phyloP scores from a whole-genome alignment of 2,113 vertebrate species.

The Chinchilla lanigera region DNA sequence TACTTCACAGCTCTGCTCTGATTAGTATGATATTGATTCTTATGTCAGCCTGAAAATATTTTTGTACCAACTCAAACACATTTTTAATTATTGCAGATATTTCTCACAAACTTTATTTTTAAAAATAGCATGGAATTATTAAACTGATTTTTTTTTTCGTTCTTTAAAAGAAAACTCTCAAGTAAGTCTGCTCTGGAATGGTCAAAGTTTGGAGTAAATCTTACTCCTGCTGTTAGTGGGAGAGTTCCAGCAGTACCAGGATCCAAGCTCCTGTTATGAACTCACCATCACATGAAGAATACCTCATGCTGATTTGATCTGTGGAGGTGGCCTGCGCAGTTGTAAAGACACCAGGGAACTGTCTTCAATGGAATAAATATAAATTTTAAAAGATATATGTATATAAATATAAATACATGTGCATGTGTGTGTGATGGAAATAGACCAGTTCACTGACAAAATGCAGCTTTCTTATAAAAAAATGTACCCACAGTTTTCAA shows the following conservation, averaged over 20 bases:
- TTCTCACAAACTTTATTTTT: conserved; percentile 65
- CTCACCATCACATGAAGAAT: not conserved
- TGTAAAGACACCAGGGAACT: conserved; percentile 2
- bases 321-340: not conserved
- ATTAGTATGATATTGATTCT: conserved; percentile 61
- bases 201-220: not conserved
- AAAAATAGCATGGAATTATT: conserved; percentile 40
- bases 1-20: conserved; percentile 57
- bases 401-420: too few relatives aligned
- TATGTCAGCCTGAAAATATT: conserved; percentile 66
- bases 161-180: conserved; percentile 16
- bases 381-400: not conserved
- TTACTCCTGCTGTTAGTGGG: not conserved
- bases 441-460: conserved; percentile 5
- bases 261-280: conserved; percentile 25
- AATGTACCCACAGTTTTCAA: not conserved
- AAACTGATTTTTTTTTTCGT: not conserved
- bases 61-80: conserved; percentile 50
- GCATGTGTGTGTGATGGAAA: not conserved
- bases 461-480: conserved; percentile 10
- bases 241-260: not conserved
- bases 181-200: not conserved
- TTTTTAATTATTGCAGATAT: conserved; percentile 57
- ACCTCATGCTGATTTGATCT: conserved; percentile 16
- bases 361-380: not conserved